Base-by-base conservation (phyloP, 2,888 invertebrate genomes). In the Crioceris asparagi region DNA sequence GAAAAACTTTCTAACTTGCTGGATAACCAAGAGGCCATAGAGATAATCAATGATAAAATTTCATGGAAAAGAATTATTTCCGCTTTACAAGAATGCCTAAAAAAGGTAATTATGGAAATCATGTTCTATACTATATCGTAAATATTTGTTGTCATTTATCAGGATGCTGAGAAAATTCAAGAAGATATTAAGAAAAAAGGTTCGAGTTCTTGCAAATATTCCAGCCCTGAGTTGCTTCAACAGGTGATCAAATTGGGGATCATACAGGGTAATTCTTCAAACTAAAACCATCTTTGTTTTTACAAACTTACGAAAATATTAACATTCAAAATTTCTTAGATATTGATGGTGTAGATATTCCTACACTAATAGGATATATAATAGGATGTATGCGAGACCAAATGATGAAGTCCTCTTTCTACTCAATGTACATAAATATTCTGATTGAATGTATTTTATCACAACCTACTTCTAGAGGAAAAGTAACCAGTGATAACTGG, bases 341-440 rank as follows among this genome's bases (percentile, higher is more conserved):
- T 38, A 45, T 39, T 27, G 40, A 47, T 35, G 36, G 44, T 19
- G 43, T 53, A 35, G 44, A 50, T 29, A 39, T 52, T 17, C 39
- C 45, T 15, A 41, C 46, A 30, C 29, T 56, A 27, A 33, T 51
- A 15, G 46, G 46, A 29, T 54, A 50, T 40, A 48, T 55, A 29
- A 38, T 51, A 10, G 47, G 52, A 2, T 52, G 50, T 38, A 45
- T 56, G 34, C 45, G 44, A 25, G 50, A 53, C 23, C 39, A 38
- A 16, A 39, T 25, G 38, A 54, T 50, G 61, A 60, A 49, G 43
- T 50, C 50, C 39, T 58, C 52, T 44, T 57, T 50, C 33, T 71
- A 72, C 35, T 68, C 71, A 54, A 66, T 68, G 14, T 79, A 77
- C 53, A 51, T 78, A 27, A 64, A 58, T 41, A 60, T 77, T 34